Conservation (phyloP, 2,888 invertebrate species). For the Lepidonotus clava region DNA sequence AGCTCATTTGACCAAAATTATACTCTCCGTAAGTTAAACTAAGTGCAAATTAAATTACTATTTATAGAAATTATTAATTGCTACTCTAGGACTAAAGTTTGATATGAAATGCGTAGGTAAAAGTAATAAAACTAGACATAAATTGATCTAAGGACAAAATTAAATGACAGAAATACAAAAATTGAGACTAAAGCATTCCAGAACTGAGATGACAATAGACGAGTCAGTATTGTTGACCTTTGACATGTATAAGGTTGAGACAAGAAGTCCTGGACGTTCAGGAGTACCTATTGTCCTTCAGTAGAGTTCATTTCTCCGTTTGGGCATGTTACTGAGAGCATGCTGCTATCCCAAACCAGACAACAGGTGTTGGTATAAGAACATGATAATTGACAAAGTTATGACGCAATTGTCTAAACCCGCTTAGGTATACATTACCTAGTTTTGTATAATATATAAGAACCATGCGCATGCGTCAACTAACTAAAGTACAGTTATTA, state of each 20-base stretch:
- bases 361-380: slow-evolving; percentile 12
- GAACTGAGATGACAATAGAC: background rate
- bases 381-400: too few species aligned
- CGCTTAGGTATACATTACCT: slow-evolving; percentile 9
- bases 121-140: slow-evolving; percentile 10
- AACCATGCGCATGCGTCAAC: slow-evolving; percentile 15
- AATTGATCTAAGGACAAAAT: background rate
- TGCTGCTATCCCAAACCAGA: too few species aligned
- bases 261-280: too few species aligned
- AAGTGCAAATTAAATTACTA: background rate
- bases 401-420: background rate
- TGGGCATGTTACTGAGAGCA: too few species aligned
- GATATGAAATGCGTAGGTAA: slow-evolving; percentile 19
- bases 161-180: background rate
- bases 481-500: too few species aligned
- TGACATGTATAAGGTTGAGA: too few species aligned
- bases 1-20: background rate
- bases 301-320: too few species aligned
- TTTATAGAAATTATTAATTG: background rate
- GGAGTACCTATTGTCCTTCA: too few species aligned
- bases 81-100: background rate
- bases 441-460: too few species aligned
- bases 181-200: background rate
- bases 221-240: background rate
- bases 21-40: background rate